Conservation (phyloP, 92 coral and sea anemone genomes). For the Chrysogorgia sp. region DNA sequence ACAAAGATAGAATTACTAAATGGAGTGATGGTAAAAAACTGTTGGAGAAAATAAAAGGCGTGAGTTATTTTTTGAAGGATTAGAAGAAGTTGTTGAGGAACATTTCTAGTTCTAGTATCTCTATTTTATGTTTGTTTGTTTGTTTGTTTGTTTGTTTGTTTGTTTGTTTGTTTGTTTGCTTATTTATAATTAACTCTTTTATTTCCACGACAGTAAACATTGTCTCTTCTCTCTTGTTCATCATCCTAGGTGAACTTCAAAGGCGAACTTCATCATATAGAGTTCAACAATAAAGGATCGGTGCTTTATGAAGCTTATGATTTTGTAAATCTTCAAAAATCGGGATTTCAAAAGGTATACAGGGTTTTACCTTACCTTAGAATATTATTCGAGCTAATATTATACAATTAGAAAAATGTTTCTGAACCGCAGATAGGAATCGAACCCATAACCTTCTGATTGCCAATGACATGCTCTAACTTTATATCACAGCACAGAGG, state of each 20-base stretch:
- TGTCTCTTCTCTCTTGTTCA: constrained; percentile 32
- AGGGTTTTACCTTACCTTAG: too few species aligned
- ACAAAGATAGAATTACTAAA: constrained; percentile 18
- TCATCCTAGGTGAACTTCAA: constrained; percentile 68
- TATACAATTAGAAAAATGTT: not conserved
- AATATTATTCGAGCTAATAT: too few species aligned
- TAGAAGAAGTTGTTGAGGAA: too few species aligned
- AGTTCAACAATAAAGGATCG: constrained; percentile 58
- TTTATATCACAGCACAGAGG: too few species aligned
- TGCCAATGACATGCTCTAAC: too few species aligned
- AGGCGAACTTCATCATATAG: constrained; percentile 63
- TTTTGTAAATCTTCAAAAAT: constrained; percentile 75
- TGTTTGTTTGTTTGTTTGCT: too few species aligned
- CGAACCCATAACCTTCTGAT: too few species aligned
- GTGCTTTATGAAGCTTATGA: constrained; percentile 69
- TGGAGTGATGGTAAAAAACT: constrained; percentile 63
- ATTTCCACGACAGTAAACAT: not conserved
- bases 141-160: too few species aligned
- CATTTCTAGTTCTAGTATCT: too few species aligned
- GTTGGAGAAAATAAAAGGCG: constrained; percentile 33
- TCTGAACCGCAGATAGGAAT: too few species aligned
- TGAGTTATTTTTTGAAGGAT: not conserved
- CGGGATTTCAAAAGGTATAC: constrained; percentile 76
- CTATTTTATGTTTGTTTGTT: too few species aligned
- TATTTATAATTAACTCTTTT: too few species aligned